phyloP scores from a whole-genome alignment of 23 tunicate genomes.

The Ascidia mentula region DNA sequence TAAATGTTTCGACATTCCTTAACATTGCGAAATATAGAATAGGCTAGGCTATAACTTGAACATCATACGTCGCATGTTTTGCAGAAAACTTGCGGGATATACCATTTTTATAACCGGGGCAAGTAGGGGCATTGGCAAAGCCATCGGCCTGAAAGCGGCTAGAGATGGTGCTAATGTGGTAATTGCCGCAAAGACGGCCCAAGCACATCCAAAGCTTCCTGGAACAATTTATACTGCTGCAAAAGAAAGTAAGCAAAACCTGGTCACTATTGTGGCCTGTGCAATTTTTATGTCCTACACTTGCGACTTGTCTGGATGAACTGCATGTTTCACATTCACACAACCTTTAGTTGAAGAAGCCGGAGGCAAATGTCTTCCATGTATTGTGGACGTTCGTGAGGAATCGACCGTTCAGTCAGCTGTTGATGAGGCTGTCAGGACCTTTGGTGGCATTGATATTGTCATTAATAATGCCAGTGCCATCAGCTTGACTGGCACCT shows the following conservation, averaged over 20 bases:
- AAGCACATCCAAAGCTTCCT: constrained; percentile 97
- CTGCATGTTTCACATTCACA: not conserved
- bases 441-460: constrained; percentile 99
- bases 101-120: constrained; percentile 98
- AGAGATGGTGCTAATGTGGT: constrained; percentile 98
- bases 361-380: constrained; percentile 96
- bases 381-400: constrained; percentile 91
- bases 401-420: constrained; percentile 77
- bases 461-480: constrained; percentile 98
- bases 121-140: constrained; percentile 96
- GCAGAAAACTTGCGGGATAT: constrained; percentile 91
- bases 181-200: constrained; percentile 98
- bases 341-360: constrained; percentile 77
- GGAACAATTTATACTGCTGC: constrained; percentile 99
- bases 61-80: too few species aligned
- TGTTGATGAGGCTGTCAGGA: constrained; percentile 77
- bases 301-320: not conserved
- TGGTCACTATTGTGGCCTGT: not conserved
- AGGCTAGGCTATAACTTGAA: too few species aligned
- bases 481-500: constrained; percentile 90
- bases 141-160: constrained; percentile 94
- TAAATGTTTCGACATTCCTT: too few species aligned
- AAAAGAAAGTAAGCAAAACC: constrained; percentile 70
- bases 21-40: too few species aligned
- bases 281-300: not conserved